Conservation (phyloP, 2,113 vertebrate species). For the Sigmodon hispidus region DNA sequence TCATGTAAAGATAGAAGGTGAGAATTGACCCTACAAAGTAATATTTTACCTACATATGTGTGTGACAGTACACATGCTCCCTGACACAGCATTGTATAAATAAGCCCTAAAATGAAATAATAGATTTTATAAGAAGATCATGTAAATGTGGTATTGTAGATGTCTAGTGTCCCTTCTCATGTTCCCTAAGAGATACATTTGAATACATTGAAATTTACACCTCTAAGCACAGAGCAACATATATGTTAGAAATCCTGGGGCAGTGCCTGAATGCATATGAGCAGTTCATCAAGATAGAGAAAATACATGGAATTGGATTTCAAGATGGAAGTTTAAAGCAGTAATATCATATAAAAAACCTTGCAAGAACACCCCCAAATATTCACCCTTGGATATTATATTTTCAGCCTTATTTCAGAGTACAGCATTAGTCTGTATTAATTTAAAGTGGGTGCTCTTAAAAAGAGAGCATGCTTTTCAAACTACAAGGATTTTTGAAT, state of each 20-base stretch:
- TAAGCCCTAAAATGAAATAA: background rate
- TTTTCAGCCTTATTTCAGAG: background rate
- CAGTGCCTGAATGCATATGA: background rate
- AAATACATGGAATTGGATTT: slow-evolving; percentile 9
- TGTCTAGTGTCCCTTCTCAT: background rate
- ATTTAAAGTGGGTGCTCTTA: background rate
- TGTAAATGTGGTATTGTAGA: background rate
- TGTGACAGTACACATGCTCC: background rate
- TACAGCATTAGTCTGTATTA: background rate
- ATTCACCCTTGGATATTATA: background rate
- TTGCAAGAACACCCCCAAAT: background rate
- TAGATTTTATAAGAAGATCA: background rate
- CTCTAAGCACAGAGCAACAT: background rate
- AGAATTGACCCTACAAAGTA: background rate
- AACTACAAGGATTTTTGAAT: background rate
- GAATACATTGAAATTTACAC: background rate
- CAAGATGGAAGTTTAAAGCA: background rate
- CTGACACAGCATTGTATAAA: background rate
- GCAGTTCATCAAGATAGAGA: background rate
- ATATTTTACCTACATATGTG: background rate
- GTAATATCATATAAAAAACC: background rate
- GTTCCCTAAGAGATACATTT: background rate
- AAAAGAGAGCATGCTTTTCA: background rate
- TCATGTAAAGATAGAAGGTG: background rate
- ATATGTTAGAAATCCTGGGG: background rate